phyloP scores from a whole-genome alignment of 2,797 vertebrate species.

The Rhynchotus rufescens region DNA sequence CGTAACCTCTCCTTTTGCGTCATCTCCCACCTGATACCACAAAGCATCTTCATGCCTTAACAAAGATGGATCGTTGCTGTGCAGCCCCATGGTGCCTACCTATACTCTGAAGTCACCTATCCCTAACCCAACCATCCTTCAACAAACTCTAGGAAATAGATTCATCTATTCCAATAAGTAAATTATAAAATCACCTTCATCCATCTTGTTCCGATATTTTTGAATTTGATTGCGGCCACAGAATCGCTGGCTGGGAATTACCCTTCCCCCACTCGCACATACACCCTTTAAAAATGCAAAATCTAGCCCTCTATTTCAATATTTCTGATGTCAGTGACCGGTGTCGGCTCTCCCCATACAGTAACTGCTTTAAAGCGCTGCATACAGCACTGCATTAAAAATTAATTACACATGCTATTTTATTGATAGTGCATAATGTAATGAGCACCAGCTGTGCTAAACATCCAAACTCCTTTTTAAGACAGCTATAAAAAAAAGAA shows the following conservation, averaged over 20 bases:
- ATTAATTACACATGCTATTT: constrained; percentile 95
- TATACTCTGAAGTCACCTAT: constrained; percentile 22
- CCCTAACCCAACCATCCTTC: constrained; percentile 5
- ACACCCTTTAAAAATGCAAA: constrained; percentile 67
- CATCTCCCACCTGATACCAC: constrained; percentile 12
- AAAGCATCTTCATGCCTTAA: constrained; percentile 20
- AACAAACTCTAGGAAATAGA: constrained; percentile 36
- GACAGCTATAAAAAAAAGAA: constrained; percentile 90
- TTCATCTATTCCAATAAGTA: constrained; percentile 38
- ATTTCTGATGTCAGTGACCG: constrained; percentile 78
- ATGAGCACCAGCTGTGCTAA: constrained; percentile 97
- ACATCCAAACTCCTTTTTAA: constrained; percentile 94
- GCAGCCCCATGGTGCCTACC: background rate
- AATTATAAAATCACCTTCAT: constrained; percentile 60
- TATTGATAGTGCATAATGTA: constrained; percentile 93
- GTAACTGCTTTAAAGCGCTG: constrained; percentile 84
- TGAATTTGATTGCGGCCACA: constrained; percentile 32
- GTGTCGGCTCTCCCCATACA: constrained; percentile 76
- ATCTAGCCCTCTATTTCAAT: constrained; percentile 66
- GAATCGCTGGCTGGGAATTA: constrained; percentile 3
- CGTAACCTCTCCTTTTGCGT: background rate
- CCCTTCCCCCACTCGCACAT: constrained; percentile 22
- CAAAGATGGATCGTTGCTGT: constrained; percentile 14
- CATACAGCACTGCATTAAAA: constrained; percentile 88
- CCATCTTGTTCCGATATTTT: constrained; percentile 57